Evolutionary conservation across 2,797 vertebrate genomes (phyloP).

Genomic region (Toxotes lorentzi): DNA sequence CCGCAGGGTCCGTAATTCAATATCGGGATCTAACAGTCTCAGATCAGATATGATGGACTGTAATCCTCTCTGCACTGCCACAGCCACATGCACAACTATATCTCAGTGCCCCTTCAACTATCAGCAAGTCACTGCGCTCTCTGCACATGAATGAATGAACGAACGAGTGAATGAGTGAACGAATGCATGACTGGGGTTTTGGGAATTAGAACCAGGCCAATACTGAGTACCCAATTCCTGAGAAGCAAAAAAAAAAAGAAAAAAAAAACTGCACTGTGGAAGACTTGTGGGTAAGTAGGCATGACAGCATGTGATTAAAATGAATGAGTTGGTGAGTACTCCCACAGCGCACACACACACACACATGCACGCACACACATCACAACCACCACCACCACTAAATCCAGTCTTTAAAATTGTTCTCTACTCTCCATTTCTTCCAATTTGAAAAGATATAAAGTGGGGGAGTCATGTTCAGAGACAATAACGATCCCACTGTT

Average conservation of each 20-base stretch:
- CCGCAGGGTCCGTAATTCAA: constrained; percentile 82
- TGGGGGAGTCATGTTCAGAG: constrained; percentile 40
- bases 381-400: constrained; percentile 27
- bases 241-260: constrained; percentile 28
- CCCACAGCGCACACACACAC: constrained; percentile 12
- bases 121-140: constrained; percentile 47
- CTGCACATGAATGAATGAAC: constrained; percentile 41
- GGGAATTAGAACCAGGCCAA: constrained; percentile 37
- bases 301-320: constrained; percentile 72
- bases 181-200: constrained; percentile 29
- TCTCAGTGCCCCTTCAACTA: constrained; percentile 70
- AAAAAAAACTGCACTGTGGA: constrained; percentile 21
- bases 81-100: constrained; percentile 71
- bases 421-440: constrained; percentile 50
- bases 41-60: constrained; percentile 85
- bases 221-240: constrained; percentile 26
- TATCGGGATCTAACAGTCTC: constrained; percentile 84
- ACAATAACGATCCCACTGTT: constrained; percentile 65
- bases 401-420: constrained; percentile 46
- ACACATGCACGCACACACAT: background rate
- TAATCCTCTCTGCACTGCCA: constrained; percentile 81
- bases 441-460: constrained; percentile 58
- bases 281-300: constrained; percentile 58
- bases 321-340: constrained; percentile 55
- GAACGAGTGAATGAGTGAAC: constrained; percentile 31